These are phyloP conservation scores for Strix uralensis DNA, from an alignment of 2,113 vertebrate species.

Conservation along the genomic window DNA sequence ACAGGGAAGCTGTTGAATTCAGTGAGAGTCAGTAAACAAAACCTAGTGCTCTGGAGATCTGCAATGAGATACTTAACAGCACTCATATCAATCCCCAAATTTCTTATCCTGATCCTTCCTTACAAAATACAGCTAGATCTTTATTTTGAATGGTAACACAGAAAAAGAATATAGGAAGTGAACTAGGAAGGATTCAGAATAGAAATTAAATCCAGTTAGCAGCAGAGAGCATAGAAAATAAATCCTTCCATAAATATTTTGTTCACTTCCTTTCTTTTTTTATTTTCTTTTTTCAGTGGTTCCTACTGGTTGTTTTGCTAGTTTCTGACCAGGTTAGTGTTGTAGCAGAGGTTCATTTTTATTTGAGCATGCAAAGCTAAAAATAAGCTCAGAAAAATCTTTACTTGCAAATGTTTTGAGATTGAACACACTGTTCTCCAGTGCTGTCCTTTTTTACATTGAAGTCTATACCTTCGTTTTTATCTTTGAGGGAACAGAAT, in stretches of 20 bases:
- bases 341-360: not conserved
- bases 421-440: not conserved
- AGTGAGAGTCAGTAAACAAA: not conserved
- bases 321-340: not conserved
- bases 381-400: not conserved
- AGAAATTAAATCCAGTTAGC: not conserved
- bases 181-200: not conserved
- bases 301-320: not conserved
- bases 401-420: not conserved
- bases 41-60: not conserved
- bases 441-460: not conserved
- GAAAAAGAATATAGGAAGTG: not conserved
- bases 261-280: not conserved
- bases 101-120: not conserved
- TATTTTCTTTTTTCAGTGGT: not conserved
- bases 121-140: not conserved
- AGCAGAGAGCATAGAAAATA: not conserved
- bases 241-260: not conserved
- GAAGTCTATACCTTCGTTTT: not conserved
- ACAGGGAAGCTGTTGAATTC: not conserved
- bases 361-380: not conserved
- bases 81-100: not conserved
- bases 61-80: not conserved
- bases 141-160: not conserved
- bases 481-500: not conserved